Evolutionary conservation across 2,797 vertebrate species (phyloP).

Genomic region (Rousettus madagascariensis): DNA sequence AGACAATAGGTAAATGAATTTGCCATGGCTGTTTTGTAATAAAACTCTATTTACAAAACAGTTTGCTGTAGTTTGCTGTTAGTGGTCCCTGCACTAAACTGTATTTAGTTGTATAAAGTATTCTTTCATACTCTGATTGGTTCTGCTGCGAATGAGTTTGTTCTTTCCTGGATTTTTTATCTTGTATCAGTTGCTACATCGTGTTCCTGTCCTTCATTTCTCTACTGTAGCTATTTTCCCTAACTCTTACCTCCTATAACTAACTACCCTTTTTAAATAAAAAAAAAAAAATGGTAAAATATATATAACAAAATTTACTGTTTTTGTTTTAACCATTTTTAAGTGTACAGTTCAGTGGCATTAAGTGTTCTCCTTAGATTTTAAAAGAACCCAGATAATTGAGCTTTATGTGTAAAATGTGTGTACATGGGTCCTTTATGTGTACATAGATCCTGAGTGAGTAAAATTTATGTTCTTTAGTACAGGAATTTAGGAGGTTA

Average conservation of each 20-base stretch:
- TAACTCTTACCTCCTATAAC: not conserved
- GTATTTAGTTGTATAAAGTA: not conserved
- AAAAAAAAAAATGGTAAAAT: not conserved
- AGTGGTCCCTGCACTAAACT: not conserved
- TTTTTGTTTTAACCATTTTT: not conserved
- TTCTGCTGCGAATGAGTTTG: not conserved
- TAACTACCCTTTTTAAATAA: not conserved
- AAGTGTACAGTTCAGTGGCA: not conserved
- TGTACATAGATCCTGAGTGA: not conserved
- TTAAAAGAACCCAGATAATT: not conserved
- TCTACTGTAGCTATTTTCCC: not conserved
- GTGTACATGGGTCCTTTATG: not conserved
- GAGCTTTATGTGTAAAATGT: conserved; percentile 18
- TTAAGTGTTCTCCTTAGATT: not conserved
- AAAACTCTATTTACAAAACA: not conserved
- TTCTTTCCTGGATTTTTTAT: not conserved
- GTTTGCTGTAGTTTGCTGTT: not conserved
- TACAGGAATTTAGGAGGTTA: not conserved
- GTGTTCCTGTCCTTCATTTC: not conserved
- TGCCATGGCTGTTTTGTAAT: not conserved
- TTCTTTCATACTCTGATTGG: not conserved
- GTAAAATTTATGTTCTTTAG: not conserved
- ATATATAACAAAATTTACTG: not conserved
- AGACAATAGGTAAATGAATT: not conserved
- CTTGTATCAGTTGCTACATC: not conserved